These are phyloP conservation scores for Xenopus petersii DNA, from an alignment of 2,797 vertebrate genomes.

Conservation along the genomic window DNA sequence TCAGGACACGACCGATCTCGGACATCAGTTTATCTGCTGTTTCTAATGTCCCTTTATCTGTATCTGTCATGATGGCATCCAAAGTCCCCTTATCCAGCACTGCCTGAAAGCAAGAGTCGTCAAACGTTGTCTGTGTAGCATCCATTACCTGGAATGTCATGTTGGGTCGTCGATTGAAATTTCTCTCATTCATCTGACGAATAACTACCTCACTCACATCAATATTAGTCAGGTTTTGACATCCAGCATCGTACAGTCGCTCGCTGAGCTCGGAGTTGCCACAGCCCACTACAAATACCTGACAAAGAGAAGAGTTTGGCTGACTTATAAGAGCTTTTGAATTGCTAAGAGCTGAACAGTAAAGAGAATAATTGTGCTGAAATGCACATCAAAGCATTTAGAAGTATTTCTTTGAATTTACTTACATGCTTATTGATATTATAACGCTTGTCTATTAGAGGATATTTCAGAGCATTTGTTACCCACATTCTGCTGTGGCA, in stretches of 20 bases:
- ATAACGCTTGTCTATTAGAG: too few species aligned
- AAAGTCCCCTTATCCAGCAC: slow-evolving; percentile 91
- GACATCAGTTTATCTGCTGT: slow-evolving; percentile 79
- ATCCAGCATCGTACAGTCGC: slow-evolving; percentile 89
- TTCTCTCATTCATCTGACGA: slow-evolving; percentile 85
- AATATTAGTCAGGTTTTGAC: slow-evolving; percentile 82
- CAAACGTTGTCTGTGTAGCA: slow-evolving; percentile 82
- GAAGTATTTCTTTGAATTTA: too few species aligned
- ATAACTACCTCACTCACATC: slow-evolving; percentile 87
- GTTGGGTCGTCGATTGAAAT: slow-evolving; percentile 67
- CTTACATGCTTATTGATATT: too few species aligned
- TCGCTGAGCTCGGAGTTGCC: slow-evolving; percentile 95
- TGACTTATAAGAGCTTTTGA: too few species aligned
- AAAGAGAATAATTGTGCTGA: too few species aligned
- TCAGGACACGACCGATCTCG: slow-evolving; percentile 83
- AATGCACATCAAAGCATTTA: too few species aligned
- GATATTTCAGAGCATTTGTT: too few species aligned
- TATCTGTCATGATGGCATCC: slow-evolving; percentile 85
- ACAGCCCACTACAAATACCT: slow-evolving; percentile 95
- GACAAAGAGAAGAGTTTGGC: background rate
- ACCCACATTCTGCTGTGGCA: too few species aligned
- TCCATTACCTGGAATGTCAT: slow-evolving; percentile 84
- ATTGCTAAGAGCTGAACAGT: too few species aligned
- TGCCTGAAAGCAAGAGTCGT: slow-evolving; percentile 79
- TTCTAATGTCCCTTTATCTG: slow-evolving; percentile 67